Evolutionary conservation across 2,888 invertebrate species (phyloP).

Genomic region (Patella ulyssiponensis): DNA sequence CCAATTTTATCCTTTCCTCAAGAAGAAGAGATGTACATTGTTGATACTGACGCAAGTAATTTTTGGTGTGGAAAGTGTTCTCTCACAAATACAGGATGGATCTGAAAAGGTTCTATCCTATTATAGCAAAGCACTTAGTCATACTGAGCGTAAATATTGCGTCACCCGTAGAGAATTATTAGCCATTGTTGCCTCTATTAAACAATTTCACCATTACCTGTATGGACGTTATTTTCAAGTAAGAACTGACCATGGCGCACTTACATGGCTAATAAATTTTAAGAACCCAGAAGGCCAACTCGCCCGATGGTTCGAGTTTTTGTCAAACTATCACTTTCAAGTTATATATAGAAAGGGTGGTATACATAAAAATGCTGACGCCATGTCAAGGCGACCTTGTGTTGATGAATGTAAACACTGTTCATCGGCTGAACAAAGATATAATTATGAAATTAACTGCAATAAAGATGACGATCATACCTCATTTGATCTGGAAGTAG

Average conservation of each 20-base stretch:
- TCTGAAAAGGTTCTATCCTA: constrained; percentile 31
- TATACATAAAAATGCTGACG: no score
- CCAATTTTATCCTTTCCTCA: no score
- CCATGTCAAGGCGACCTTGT: no score
- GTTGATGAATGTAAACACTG: no score
- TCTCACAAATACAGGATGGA: constrained; percentile 32
- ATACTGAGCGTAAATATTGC: constrained; percentile 36
- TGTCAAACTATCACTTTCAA: constrained; percentile 32
- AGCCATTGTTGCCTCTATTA: constrained; percentile 32
- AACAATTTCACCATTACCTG: constrained; percentile 40
- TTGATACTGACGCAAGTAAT: constrained; percentile 11
- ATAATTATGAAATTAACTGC: no score
- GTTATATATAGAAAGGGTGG: no score
- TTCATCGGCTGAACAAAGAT: no score
- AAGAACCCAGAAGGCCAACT: constrained; percentile 36
- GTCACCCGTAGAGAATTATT: constrained; percentile 36
- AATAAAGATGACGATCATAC: no score
- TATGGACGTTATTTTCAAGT: constrained; percentile 31
- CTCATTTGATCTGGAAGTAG: no score
- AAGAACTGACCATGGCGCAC: constrained; percentile 38
- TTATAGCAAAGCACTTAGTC: constrained; percentile 27
- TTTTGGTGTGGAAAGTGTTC: constrained; percentile 28
- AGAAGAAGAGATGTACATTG: background rate
- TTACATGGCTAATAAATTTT: constrained; percentile 34
- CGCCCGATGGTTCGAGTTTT: constrained; percentile 35